Conservation (phyloP, 2,113 vertebrate species). For the Lampris megalopsis region DNA sequence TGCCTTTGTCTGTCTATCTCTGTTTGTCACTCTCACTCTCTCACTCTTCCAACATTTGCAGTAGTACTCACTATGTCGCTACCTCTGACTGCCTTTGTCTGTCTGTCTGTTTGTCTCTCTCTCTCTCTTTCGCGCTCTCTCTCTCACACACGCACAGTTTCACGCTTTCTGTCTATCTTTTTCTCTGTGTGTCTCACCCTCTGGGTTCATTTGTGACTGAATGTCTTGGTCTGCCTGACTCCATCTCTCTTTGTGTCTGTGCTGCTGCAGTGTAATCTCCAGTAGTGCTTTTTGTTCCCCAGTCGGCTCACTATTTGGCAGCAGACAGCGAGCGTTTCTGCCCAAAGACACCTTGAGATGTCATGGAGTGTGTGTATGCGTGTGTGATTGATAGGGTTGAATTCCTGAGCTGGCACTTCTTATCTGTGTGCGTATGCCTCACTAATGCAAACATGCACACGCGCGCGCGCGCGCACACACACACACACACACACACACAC, state of each 20-base stretch:
- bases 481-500: conserved; percentile 13
- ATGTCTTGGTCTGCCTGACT: conserved; percentile 18
- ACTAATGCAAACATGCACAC: conserved; percentile 24
- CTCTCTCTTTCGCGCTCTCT: background rate
- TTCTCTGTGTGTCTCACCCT: background rate
- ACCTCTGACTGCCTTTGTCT: background rate
- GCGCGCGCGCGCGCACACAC: conserved; percentile 25
- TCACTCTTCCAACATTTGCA: background rate
- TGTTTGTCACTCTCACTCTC: no score
- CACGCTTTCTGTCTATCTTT: background rate
- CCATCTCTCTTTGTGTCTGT: background rate
- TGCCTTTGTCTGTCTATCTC: no score
- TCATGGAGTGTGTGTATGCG: conserved; percentile 44
- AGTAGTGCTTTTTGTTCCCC: conserved; percentile 59
- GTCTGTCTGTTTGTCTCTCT: no score
- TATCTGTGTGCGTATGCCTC: conserved; percentile 34
- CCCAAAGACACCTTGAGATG: conserved; percentile 83
- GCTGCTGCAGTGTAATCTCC: conserved; percentile 66
- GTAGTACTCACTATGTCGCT: background rate
- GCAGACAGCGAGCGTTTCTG: conserved; percentile 56
- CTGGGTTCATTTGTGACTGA: background rate
- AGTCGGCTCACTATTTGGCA: conserved; percentile 70
- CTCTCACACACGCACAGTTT: background rate
- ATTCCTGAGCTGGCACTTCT: conserved; percentile 69
- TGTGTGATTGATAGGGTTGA: conserved; percentile 56